Base-by-base conservation (phyloP, 1,140 invertebrate genomes). In the Vollenhovia emeryi region DNA sequence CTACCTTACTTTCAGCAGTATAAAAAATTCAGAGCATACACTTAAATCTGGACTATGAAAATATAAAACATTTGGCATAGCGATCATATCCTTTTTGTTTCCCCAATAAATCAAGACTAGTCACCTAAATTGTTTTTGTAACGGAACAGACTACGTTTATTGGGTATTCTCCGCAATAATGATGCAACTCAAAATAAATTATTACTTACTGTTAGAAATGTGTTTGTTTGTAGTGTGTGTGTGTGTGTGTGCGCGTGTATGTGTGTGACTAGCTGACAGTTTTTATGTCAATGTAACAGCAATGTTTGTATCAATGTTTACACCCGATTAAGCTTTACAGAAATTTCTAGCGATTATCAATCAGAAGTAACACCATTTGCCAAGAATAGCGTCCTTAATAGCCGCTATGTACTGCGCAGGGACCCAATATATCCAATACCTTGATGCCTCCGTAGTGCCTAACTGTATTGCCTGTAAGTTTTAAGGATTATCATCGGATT, bases 401-500 rank as follows among this genome's bases (percentile, higher is more conserved):
- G 98, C 98, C 91, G 98, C 97, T 80, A 98, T 96, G 94, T 98
- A 99, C 92, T 98, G 97, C 36, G 98, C 98, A 59, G 98, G 98
- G 55, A 99, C 98, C 98, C 98, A 99, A 94, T 99, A 99, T 66
- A 99, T 96, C 98, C 98, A 99, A 95, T 98, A 98, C 86, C 97
- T 95, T 40, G 98, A 98, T 13, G 98, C 97, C 95, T 98, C 98
- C 9, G 98, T 98, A 15, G 98, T 96, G 33, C 98, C 98, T 87
- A 98, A 94, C 95, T 98, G 98, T 79, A 98, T 95, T 68, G 96
- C 97, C 97, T 98, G 91, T 0, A 36, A 74, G 57, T 59, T 84
- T 30, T 9, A 1, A 57, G 48, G 18, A 55, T 43, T 40, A 52
- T 18, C 3, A 79, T 76, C 21, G 45, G 66, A 71, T 48, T 76